Percentiles rank a stretch among this genome's conserved stretches.
These are phyloP conservation scores for Ceratoteleas bidentatus DNA, from an alignment of 1,140 invertebrate genomes.

Conservation along the genomic window DNA sequence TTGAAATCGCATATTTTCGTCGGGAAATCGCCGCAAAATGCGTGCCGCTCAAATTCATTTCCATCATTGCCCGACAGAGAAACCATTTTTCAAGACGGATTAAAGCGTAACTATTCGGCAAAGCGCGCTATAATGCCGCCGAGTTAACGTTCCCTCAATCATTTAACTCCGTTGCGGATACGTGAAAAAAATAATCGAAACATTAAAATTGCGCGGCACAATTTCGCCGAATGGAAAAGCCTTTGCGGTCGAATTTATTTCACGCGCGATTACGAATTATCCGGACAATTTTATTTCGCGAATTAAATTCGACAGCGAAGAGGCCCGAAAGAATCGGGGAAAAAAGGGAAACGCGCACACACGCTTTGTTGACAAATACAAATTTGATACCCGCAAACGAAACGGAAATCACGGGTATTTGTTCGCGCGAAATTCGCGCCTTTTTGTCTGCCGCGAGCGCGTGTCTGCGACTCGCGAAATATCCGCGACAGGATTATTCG, in stretches of 20 bases:
- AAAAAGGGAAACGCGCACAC: not conserved
- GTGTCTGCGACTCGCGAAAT: constrained; percentile 16
- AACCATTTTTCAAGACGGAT: too few species aligned
- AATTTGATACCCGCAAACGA: constrained; percentile 15
- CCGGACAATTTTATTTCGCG: constrained; percentile 1
- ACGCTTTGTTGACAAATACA: too few species aligned
- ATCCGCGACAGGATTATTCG: constrained; percentile 30
- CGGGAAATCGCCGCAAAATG: too few species aligned
- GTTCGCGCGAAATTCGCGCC: constrained; percentile 12
- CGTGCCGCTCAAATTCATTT: too few species aligned
- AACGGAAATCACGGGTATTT: constrained; percentile 23
- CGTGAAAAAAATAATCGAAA: constrained; percentile 5
- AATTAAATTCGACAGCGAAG: constrained; percentile 3
- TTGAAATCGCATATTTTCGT: too few species aligned
- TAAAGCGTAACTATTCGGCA: too few species aligned
- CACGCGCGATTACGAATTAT: constrained; percentile 12
- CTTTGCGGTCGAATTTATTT: constrained; percentile 1
- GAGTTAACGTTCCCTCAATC: not conserved
- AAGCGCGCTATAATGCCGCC: too few species aligned
- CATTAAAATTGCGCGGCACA: constrained; percentile 3
- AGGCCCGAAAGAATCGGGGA: not conserved
- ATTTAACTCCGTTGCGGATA: not conserved
- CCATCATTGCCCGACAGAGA: too few species aligned
- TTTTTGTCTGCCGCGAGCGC: constrained; percentile 2
- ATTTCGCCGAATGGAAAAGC: not conserved